These are phyloP conservation scores for Spodoptera exigua DNA, from an alignment of 2,888 invertebrate species.

Conservation along the genomic window DNA sequence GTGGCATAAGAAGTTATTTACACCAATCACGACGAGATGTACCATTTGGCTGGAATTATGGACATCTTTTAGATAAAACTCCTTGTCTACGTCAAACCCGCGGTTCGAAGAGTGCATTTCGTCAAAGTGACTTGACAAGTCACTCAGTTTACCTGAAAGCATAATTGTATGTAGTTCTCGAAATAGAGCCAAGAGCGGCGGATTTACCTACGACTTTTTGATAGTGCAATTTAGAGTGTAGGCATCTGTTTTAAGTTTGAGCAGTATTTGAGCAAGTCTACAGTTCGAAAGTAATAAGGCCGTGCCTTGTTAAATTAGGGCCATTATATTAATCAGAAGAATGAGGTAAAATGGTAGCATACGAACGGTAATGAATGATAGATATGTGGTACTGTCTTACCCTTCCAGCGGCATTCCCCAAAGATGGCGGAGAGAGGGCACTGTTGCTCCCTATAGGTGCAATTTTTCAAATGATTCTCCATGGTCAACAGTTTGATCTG, in stretches of 20 bases:
- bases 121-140: slow-evolving; percentile 71
- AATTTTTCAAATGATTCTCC: slow-evolving; percentile 70
- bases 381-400: slow-evolving; percentile 49
- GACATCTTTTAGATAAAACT: slow-evolving; percentile 66
- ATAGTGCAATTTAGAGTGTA: too few relatives aligned
- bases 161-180: neutral
- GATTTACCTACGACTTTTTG: too few relatives aligned
- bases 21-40: slow-evolving; percentile 65
- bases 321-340: too few relatives aligned
- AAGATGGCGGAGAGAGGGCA: slow-evolving; percentile 67
- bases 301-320: too few relatives aligned
- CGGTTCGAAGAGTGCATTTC: slow-evolving; percentile 65
- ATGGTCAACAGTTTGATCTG: slow-evolving; percentile 64
- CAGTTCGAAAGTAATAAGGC: too few relatives aligned
- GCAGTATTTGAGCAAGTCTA: too few relatives aligned
- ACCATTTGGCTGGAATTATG: slow-evolving; percentile 57
- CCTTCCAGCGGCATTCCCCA: slow-evolving; percentile 72
- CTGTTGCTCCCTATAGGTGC: slow-evolving; percentile 70
- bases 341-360: neutral
- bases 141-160: slow-evolving; percentile 70
- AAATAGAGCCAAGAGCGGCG: too few relatives aligned
- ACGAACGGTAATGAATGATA: neutral
- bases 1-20: slow-evolving; percentile 73
- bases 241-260: too few relatives aligned
- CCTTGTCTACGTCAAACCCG: slow-evolving; percentile 67